Conservation (phyloP, 2,888 invertebrate genomes). For the Zele albiditarsus region DNA sequence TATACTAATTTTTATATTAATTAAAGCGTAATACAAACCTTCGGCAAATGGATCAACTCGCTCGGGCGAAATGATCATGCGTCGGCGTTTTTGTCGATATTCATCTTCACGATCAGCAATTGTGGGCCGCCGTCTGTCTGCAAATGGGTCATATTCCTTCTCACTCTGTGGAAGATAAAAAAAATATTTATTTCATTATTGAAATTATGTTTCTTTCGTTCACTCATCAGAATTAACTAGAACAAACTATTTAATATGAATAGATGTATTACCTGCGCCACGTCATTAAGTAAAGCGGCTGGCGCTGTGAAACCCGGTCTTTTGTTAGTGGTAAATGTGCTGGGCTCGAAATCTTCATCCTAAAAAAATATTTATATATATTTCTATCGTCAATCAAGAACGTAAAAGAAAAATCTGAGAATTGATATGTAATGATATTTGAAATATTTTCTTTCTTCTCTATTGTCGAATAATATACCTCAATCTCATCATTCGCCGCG, state of each 20-base stretch:
- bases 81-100: slow-evolving; percentile 90
- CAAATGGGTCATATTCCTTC: slow-evolving; percentile 96
- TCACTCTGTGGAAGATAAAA: slow-evolving; percentile 78
- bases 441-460: neutral
- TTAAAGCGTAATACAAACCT: slow-evolving; percentile 78
- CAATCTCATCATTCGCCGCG: slow-evolving; percentile 95
- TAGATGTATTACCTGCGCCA: slow-evolving; percentile 81
- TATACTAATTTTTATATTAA: slow-evolving; percentile 35
- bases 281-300: slow-evolving; percentile 90
- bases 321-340: slow-evolving; percentile 81
- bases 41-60: slow-evolving; percentile 98
- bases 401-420: neutral
- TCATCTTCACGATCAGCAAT: slow-evolving; percentile 98
- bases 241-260: neutral
- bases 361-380: slow-evolving; percentile 59
- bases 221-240: neutral
- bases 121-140: slow-evolving; percentile 90
- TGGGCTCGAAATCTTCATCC: slow-evolving; percentile 91
- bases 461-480: slow-evolving; percentile 72
- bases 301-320: slow-evolving; percentile 89
- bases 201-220: slow-evolving; percentile 19
- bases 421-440: slow-evolving; percentile 5
- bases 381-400: slow-evolving; percentile 6
- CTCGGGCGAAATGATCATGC: slow-evolving; percentile 96
- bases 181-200: neutral